These are phyloP conservation scores for Apocheima hispidaria DNA, from an alignment of 2,888 invertebrate genomes.

Conservation along the genomic window DNA sequence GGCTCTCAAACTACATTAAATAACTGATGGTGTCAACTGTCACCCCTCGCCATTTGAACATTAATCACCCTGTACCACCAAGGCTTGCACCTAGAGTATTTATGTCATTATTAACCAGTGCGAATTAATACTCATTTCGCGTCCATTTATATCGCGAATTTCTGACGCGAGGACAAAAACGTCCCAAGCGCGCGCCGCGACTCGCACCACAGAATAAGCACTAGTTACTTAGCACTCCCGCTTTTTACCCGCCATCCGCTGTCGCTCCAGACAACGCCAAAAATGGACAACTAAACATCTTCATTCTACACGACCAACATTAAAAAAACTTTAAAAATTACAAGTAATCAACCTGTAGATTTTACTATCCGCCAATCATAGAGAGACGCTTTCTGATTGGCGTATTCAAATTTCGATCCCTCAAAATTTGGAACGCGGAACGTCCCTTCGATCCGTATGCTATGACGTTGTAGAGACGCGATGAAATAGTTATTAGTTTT, in stretches of 20 bases:
- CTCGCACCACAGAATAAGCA: slow-evolving; percentile 44
- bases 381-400: slow-evolving; percentile 58
- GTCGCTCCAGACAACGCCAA: slow-evolving; percentile 22
- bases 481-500: slow-evolving; percentile 69
- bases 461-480: slow-evolving; percentile 54
- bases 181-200: slow-evolving; percentile 48
- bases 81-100: slow-evolving; percentile 76
- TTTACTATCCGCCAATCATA: slow-evolving; percentile 63
- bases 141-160: slow-evolving; percentile 78
- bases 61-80: slow-evolving; percentile 63
- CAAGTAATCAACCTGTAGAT: slow-evolving; percentile 15
- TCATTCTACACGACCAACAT: slow-evolving; percentile 11
- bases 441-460: slow-evolving; percentile 39
- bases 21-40: slow-evolving; percentile 5
- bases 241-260: slow-evolving; percentile 28
- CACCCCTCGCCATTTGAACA: not conserved
- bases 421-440: slow-evolving; percentile 42
- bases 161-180: slow-evolving; percentile 69
- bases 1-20: no score
- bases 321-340: slow-evolving; percentile 4
- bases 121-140: slow-evolving; percentile 85
- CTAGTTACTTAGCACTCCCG: slow-evolving; percentile 38
- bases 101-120: slow-evolving; percentile 86
- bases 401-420: slow-evolving; percentile 71
- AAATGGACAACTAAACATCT: slow-evolving; percentile 41